Evolutionary conservation across 2,113 vertebrate species (phyloP), one percentile per base, ranked within the genome.

Genomic region (Gymnarchus niloticus): DNA sequence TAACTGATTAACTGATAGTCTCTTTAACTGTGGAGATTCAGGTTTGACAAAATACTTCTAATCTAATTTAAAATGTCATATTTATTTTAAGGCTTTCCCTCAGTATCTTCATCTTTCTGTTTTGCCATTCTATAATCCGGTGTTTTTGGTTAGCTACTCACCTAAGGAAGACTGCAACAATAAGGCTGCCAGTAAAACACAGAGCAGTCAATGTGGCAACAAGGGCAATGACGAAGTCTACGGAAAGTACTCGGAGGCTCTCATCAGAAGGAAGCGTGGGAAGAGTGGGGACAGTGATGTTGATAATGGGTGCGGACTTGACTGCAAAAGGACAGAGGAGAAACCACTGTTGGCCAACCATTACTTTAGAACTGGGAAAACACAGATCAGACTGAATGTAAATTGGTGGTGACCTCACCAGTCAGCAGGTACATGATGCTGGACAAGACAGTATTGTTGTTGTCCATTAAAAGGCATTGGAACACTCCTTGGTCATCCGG

Each of bases 401-500:
- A 9, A 61, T 46, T 73, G 59, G 46, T 12, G n/a, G n/a, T 5
- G 0, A 3, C 46, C 73, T 89, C 61, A 94, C 93, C 93, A 0
- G 86, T 88, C 25, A 94, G 91, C 2, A 83, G 83, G 83, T 93
- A 93, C 83, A 76, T 84, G 49, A 88, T 89, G 85, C 12, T 28
- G 69, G 92, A 93, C 86, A 91, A 90, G 83, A 90, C 28, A 56
- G 86, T 90, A 86, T 88, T 89, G 12, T 86, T 86, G 57, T 12
- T 85, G 52, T 84, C 89, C 87, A 81, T 88, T 69, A 94, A 89
- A 76, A 91, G 90, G 88, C 94, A 95, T 81, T 88, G 88, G 83
- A 94, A 94, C 10, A 87, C 90, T 87, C 94, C 93, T 61, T 89
- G 88, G 46, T 95, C 92, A 2, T 87, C 87, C 77, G 87, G 14